phyloP scores from a whole-genome alignment of 2,888 invertebrate species.

The Sminthurides aquaticus region DNA sequence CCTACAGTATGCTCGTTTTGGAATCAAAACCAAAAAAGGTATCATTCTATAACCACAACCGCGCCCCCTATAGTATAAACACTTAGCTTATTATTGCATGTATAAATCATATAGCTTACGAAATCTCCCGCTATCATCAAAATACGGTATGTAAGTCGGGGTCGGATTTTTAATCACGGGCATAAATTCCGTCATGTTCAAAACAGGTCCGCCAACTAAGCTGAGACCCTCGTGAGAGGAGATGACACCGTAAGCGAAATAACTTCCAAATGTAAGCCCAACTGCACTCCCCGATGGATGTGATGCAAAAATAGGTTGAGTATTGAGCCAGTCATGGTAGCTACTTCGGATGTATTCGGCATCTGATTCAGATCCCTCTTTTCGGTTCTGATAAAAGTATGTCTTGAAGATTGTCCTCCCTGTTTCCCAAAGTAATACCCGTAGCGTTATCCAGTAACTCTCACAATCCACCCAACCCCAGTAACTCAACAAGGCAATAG shows the following conservation, averaged over 20 bases:
- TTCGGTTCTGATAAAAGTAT: background rate
- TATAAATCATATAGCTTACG: no score
- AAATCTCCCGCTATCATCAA: constrained; percentile 4
- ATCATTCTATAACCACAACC: no score
- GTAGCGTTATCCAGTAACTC: no score
- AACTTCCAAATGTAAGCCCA: constrained; percentile 3
- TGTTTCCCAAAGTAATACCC: no score
- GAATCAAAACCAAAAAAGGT: no score
- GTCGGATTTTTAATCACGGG: no score
- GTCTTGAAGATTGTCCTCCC: constrained; percentile 7
- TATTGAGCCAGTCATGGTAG: background rate
- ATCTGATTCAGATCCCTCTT: background rate
- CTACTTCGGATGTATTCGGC: background rate
- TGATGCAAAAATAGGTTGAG: constrained; percentile 1
- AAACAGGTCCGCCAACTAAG: constrained; percentile 1
- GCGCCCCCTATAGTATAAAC: no score
- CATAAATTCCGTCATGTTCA: background rate
- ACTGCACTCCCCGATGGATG: constrained; percentile 7
- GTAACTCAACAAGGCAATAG: no score
- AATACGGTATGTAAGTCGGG: constrained; percentile 10
- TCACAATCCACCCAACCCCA: no score
- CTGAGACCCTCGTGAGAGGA: background rate
- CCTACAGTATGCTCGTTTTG: no score
- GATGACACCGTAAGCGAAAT: constrained; percentile 14
- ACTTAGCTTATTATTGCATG: no score